Conservation (phyloP, 2,113 vertebrate species). For the Dromiciops gliroides region DNA sequence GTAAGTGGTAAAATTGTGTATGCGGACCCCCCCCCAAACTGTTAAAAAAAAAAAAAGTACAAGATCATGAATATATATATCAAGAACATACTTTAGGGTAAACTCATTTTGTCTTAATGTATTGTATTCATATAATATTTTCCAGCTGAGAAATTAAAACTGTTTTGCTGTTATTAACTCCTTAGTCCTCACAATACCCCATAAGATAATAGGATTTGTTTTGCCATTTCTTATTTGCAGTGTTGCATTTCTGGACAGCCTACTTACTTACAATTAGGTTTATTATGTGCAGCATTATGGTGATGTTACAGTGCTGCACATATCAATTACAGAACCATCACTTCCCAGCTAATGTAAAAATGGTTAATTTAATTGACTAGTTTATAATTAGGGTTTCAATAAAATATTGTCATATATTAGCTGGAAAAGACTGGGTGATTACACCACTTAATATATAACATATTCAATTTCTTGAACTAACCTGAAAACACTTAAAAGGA, state of each 20-base stretch:
- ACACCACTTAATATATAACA: conserved; percentile 11
- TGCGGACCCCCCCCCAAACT: too few relatives aligned
- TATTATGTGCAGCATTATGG: conserved; percentile 45
- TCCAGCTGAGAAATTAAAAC: conserved; percentile 22
- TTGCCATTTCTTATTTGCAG: neutral
- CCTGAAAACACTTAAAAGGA: conserved; percentile 58
- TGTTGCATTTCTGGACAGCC: conserved; percentile 31
- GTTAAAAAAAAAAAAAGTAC: too few relatives aligned
- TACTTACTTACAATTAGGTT: conserved; percentile 54
- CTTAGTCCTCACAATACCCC: neutral
- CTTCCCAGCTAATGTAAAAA: conserved; percentile 64
- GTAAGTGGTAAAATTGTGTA: conserved; percentile 1
- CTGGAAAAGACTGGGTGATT: conserved; percentile 52
- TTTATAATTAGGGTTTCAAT: conserved; percentile 71
- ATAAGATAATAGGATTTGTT: neutral
- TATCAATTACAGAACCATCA: conserved; percentile 57
- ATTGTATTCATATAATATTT: conserved; percentile 25
- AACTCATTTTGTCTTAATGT: conserved; percentile 34
- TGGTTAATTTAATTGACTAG: conserved; percentile 64
- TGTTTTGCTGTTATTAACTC: conserved; percentile 45
- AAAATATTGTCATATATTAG: conserved; percentile 60
- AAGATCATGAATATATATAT: conserved; percentile 13
- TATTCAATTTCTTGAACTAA: conserved; percentile 56
- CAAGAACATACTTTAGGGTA: conserved; percentile 30
- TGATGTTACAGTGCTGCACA: conserved; percentile 32